These are phyloP conservation scores for Caerostris darwini DNA, from an alignment of 1,140 invertebrate genomes.

Conservation along the genomic window DNA sequence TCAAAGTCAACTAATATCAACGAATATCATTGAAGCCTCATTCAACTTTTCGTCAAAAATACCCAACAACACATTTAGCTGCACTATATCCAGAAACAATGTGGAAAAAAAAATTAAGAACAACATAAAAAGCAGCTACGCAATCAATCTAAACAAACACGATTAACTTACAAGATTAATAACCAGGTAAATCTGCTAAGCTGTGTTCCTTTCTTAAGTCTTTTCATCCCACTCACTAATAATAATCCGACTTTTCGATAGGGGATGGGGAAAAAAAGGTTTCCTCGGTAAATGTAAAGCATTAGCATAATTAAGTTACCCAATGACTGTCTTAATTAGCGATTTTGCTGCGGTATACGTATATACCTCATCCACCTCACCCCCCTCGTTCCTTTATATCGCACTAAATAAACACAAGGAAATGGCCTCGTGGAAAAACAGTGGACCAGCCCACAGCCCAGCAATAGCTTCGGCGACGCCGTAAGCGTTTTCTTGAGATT, in stretches of 20 bases:
- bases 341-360: not conserved
- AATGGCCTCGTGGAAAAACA: not conserved
- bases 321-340: slow-evolving; percentile 62
- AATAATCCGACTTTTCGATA: not conserved
- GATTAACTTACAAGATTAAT: not conserved
- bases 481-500: slow-evolving; percentile 53
- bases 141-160: not conserved
- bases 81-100: not conserved
- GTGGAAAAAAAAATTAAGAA: not conserved
- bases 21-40: too few species aligned
- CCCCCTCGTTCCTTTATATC: too few species aligned
- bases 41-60: not conserved
- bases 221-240: not conserved
- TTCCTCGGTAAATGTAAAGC: slow-evolving; percentile 9
- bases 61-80: not conserved
- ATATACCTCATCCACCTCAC: not conserved
- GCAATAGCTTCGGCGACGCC: not conserved
- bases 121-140: not conserved
- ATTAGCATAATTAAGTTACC: slow-evolving; percentile 69
- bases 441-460: not conserved
- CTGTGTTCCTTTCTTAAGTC: not conserved
- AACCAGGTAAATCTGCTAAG: not conserved
- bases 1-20: too few species aligned
- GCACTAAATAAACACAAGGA: slow-evolving; percentile 5
- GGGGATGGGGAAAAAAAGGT: not conserved